These are phyloP conservation scores for Galleria mellonella DNA, from an alignment of 1,140 invertebrate species.

Conservation along the genomic window DNA sequence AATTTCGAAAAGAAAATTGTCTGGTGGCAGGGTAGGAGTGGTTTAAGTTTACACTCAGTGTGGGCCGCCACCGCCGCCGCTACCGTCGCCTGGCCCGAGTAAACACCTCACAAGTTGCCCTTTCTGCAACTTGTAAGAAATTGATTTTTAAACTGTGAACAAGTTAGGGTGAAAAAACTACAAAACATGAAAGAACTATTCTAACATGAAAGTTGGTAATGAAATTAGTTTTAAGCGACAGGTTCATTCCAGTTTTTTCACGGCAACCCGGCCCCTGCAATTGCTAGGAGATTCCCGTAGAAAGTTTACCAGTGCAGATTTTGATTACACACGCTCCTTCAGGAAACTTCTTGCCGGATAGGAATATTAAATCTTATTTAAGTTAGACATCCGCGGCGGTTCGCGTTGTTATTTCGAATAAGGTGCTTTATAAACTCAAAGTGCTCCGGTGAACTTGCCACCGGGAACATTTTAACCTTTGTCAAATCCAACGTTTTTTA, in stretches of 20 bases:
- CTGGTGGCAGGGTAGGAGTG: slow-evolving; percentile 19
- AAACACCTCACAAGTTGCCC: slow-evolving; percentile 56
- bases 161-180: slow-evolving; percentile 43
- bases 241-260: slow-evolving; percentile 70
- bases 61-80: slow-evolving; percentile 14
- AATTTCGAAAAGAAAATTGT: slow-evolving; percentile 51
- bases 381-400: slow-evolving; percentile 62
- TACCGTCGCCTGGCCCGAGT: slow-evolving; percentile 17
- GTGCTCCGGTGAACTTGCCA: slow-evolving; percentile 28
- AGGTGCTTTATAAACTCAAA: slow-evolving; percentile 56
- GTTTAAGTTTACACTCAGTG: slow-evolving; percentile 45
- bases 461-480: slow-evolving; percentile 40
- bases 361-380: slow-evolving; percentile 74
- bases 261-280: slow-evolving; percentile 48
- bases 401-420: slow-evolving; percentile 64
- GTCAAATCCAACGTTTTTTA: slow-evolving; percentile 13
- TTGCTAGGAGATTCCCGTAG: slow-evolving; percentile 57
- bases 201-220: slow-evolving; percentile 63
- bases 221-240: slow-evolving; percentile 72
- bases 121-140: slow-evolving; percentile 49
- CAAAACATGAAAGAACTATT: slow-evolving; percentile 59
- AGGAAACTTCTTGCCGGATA: slow-evolving; percentile 61
- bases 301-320: slow-evolving; percentile 67
- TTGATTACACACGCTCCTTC: slow-evolving; percentile 71
- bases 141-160: slow-evolving; percentile 67